phyloP scores from a whole-genome alignment of 2,113 vertebrate species.

The Microcebus jonahi region DNA sequence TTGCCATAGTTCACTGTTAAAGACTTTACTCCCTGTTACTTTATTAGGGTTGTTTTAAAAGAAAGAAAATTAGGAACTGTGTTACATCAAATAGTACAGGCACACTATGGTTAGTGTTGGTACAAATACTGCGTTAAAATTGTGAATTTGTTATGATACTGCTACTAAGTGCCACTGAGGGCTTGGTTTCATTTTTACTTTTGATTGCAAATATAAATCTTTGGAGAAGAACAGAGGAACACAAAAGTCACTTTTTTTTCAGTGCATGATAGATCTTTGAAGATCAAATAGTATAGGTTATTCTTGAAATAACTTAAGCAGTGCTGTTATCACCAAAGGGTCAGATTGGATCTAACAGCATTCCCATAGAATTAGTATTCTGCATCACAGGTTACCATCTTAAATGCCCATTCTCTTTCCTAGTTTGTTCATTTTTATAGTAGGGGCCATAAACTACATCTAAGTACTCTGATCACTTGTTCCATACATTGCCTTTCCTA shows the following conservation, averaged over 20 bases:
- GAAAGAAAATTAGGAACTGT: slow-evolving; percentile 27
- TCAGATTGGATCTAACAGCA: slow-evolving; percentile 67
- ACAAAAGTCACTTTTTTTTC: slow-evolving; percentile 78
- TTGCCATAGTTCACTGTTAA: not conserved
- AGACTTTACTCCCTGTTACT: not conserved
- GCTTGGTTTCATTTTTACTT: slow-evolving; percentile 80
- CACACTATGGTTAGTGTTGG: not conserved
- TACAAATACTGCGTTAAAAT: slow-evolving; percentile 39
- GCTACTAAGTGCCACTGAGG: slow-evolving; percentile 70
- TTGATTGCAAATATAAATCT: slow-evolving; percentile 82
- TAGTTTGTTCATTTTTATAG: slow-evolving; percentile 61
- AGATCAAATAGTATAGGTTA: slow-evolving; percentile 82
- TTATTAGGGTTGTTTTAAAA: not conserved
- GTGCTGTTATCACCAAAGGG: slow-evolving; percentile 69
- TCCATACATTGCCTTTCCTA: slow-evolving; percentile 75
- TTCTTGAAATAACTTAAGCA: slow-evolving; percentile 77
- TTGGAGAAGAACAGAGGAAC: slow-evolving; percentile 70
- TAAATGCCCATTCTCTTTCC: slow-evolving; percentile 59
- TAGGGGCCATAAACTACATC: slow-evolving; percentile 63
- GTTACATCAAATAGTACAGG: not conserved
- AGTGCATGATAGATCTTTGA: slow-evolving; percentile 76
- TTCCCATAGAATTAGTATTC: slow-evolving; percentile 62
- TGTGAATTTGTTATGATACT: slow-evolving; percentile 31
- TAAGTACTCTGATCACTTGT: slow-evolving; percentile 71
- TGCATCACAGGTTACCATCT: slow-evolving; percentile 61